A percentile compares a stretch with the other conserved stretches of the same genome.
Evolutionary conservation across 2,113 vertebrate genomes (phyloP).

Genomic region (Natator depressus): DNA sequence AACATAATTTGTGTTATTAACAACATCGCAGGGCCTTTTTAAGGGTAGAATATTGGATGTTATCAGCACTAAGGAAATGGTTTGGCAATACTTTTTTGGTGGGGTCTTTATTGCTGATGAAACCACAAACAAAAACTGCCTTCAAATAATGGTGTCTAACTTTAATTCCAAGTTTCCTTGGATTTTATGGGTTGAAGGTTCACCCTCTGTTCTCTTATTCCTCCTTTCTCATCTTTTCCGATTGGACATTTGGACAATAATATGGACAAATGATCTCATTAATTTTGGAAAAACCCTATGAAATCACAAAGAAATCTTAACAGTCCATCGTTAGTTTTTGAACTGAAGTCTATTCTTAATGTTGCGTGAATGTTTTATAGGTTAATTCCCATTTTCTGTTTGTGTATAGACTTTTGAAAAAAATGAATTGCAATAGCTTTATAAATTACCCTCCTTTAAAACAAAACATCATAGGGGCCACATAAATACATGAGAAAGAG

Average conservation of each 20-base stretch:
- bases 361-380: conserved; percentile 3
- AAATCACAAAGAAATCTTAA: conserved; percentile 9
- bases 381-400: conserved; percentile 27
- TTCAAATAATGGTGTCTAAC: neutral
- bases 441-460: conserved; percentile 15
- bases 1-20: conserved; percentile 57
- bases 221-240: conserved; percentile 4
- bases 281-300: conserved; percentile 40
- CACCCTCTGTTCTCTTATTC: conserved; percentile 31
- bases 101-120: conserved; percentile 40
- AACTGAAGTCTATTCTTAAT: conserved; percentile 39
- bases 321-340: conserved; percentile 7
- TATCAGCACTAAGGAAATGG: conserved; percentile 39
- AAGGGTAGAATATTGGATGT: conserved; percentile 75
- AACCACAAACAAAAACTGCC: conserved; percentile 28
- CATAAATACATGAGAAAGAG: neutral
- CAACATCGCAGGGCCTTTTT: conserved; percentile 61
- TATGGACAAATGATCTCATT: neutral
- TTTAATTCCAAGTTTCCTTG: conserved; percentile 31
- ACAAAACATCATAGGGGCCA: neutral
- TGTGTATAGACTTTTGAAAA: neutral
- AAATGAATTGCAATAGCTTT: neutral
- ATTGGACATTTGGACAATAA: neutral
- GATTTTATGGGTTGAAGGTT: conserved; percentile 12
- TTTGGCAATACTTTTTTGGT: conserved; percentile 54